Evolutionary conservation across 2,797 vertebrate genomes (phyloP), one percentile per base, ranked within the genome.

Genomic region (Phataginus tetradactyla): DNA sequence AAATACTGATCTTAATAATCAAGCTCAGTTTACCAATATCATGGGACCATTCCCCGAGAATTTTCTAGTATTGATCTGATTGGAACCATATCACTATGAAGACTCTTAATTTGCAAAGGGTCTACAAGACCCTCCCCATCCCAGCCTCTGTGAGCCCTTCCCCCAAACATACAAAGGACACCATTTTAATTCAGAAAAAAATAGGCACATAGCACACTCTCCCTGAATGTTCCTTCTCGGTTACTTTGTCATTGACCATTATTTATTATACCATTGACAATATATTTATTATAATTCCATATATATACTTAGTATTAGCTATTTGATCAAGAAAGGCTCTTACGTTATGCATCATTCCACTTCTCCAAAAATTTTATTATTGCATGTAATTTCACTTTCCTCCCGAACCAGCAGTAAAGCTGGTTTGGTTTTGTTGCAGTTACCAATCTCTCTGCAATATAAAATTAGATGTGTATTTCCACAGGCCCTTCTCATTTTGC

Each of bases 371-470:
- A 85, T 96, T 96, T 93, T 96, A 96, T 98, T 98, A 97, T 94
- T 92, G 94, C 81, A 79, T 93, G 93, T 92, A 98, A 98, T 98
- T 98, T 98, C 83, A 92, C 68, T 0, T 93, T 68, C 84, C 34
- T 93, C 66, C 34, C 93, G 95, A 97, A 96, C 86, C 87, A 97
- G 71, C 92, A 95, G 85, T 92, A 97, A 97, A 97, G 93, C 94
- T 97, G 97, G 97, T 97, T 98, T 97, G 97, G 97, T 97, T 98
- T 97, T 94, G 96, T 86, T 88, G 80, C 87, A 98, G 91, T 96
- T 97, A 96, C 59, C 71, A 86, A 69, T 86, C 97, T 87, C 93
- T 96, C 91, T 96, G 97, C 97, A 98, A 93, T 97, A 97, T 97
- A 98, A 97, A 98, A 98, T 98, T 96, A 98, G 96, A 96, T 96